Evolutionary conservation across 1,140 invertebrate species (phyloP), one percentile per base, ranked within the genome.

Genomic region (Aphidius ervi): DNA sequence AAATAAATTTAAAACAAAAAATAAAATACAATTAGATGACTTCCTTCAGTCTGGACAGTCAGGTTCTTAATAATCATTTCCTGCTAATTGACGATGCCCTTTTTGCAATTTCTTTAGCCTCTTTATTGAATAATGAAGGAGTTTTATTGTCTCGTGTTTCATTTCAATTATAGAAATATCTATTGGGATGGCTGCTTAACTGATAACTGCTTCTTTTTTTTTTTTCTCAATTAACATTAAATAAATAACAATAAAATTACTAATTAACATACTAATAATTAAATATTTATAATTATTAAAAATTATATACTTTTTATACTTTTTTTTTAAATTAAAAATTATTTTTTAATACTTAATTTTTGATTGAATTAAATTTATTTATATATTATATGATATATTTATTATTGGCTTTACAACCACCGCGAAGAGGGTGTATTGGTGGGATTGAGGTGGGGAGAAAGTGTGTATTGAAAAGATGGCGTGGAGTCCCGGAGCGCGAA

Each of bases 41-140:
- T 68, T 71, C 72, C 72, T 71, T 64, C 49, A 58, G 63, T 6
- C 8, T 31, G 52, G 64, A 68, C 62, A 68, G 65, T 65, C 61
- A 66, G 67, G 62, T 70, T 61, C 68, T 74, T 75, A 75, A 73
- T 68, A 68, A 70, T 70, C 63, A 58, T 63, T 74, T 76, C 74
- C 73, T 69, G 69, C 62, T 53, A 60, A 57, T 52, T 60, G 48
- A 54, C 62, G 55, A 66, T 64, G 69, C 67, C 64, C 45, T 65
- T 63, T 66, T 53, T 52, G 41, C 47, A 63, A 49, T 62, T 62
- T 59, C 45, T 63, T 53, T 63, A 55, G 48, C 52, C 16, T 41
- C 41, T 48, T 54, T 39, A 39, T 37, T 54, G 46, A 57, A 49
- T 49, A 49, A 56, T 61, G 39, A 57, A 37, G 6, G 9, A 41